Percentiles rank a stretch among this genome's conserved stretches.
These are phyloP conservation scores for Vulpes lagopus DNA, from an alignment of 2,113 vertebrate species.

Conservation along the genomic window DNA sequence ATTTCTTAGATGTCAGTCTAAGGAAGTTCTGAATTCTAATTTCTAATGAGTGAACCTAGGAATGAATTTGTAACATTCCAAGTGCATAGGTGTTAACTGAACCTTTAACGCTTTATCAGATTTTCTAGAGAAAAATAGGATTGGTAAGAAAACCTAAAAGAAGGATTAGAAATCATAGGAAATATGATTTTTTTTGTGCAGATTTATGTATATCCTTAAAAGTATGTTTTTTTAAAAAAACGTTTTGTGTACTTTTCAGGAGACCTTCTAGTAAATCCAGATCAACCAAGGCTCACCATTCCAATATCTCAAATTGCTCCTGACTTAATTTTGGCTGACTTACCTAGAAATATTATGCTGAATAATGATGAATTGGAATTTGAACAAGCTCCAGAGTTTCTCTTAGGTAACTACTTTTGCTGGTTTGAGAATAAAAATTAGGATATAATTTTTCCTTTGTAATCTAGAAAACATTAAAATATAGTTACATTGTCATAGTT, in stretches of 20 bases:
- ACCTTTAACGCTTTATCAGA: background rate
- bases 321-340: slow-evolving; percentile 94
- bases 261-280: slow-evolving; percentile 91
- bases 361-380: slow-evolving; percentile 93
- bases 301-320: slow-evolving; percentile 96
- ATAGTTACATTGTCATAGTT: background rate
- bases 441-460: background rate
- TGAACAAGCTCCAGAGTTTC: slow-evolving; percentile 92
- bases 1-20: background rate
- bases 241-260: slow-evolving; percentile 84
- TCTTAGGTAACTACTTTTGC: slow-evolving; percentile 89
- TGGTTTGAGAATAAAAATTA: slow-evolving; percentile 31
- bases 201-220: background rate
- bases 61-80: background rate
- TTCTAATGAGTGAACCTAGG: background rate
- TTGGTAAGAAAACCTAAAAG: background rate
- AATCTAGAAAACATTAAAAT: background rate
- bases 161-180: background rate
- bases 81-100: background rate
- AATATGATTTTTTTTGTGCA: background rate
- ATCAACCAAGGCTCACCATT: slow-evolving; percentile 90
- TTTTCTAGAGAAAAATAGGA: slow-evolving; percentile 41
- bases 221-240: background rate
- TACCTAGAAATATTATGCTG: slow-evolving; percentile 93
- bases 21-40: background rate